Conservation (phyloP, 2,113 vertebrate species). For the Otus sunia region DNA sequence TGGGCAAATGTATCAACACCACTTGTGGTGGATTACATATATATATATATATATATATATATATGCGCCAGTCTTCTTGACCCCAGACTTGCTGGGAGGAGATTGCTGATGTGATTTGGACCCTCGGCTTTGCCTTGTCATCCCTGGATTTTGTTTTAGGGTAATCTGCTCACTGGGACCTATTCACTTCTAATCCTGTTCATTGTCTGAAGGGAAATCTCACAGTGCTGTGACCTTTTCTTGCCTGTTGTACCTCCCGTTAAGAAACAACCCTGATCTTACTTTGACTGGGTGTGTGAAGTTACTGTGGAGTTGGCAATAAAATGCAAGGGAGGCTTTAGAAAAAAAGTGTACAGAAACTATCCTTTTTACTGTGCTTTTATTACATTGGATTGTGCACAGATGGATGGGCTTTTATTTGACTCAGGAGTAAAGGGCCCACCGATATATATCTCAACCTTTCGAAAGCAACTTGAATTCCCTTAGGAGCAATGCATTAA, state of each 20-base stretch:
- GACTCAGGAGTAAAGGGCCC: neutral
- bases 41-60: rapidly evolving
- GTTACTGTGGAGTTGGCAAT: neutral
- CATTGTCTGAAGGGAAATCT: neutral
- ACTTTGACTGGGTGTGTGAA: neutral
- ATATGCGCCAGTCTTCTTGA: neutral
- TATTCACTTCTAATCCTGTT: conserved; percentile 12
- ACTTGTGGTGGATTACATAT: neutral
- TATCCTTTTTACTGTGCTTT: conserved; percentile 6
- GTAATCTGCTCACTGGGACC: neutral
- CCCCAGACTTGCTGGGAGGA: neutral
- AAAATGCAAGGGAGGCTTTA: neutral
- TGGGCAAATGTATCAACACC: neutral
- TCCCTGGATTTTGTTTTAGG: neutral
- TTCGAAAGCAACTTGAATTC: conserved; percentile 31
- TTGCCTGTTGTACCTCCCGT: neutral
- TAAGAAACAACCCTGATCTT: neutral
- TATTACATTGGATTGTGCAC: conserved; percentile 17
- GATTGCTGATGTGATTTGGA: neutral
- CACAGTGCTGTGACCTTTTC: neutral
- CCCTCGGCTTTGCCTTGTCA: neutral
- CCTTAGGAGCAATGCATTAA: conserved; percentile 20
- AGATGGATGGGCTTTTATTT: conserved; percentile 35
- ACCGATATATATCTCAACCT: conserved; percentile 13
- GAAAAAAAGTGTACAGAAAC: neutral